Percentiles rank a stretch among this genome's conserved stretches.
Evolutionary conservation across 2,888 invertebrate genomes (phyloP).

Genomic region (Gandaritis pyraliata): DNA sequence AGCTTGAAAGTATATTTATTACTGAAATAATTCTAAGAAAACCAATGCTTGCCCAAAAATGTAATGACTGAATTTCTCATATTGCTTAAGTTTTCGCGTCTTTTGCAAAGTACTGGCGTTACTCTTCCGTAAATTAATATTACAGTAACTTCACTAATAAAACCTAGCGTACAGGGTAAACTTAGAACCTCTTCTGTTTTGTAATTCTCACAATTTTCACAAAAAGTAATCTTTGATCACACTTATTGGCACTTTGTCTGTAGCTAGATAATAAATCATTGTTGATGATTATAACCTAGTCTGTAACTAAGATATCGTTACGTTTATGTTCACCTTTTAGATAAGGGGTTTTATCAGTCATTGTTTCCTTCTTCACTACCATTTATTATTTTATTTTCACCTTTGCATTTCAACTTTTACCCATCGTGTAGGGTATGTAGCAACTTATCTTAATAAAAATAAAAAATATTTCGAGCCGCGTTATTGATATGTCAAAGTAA

Average conservation of each 20-base stretch:
- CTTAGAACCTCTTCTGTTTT: constrained; percentile 78
- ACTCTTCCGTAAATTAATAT: constrained; percentile 61
- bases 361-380: constrained; percentile 59
- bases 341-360: constrained; percentile 62
- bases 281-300: constrained; percentile 76
- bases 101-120: constrained; percentile 46
- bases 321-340: constrained; percentile 61
- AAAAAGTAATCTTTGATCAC: constrained; percentile 73
- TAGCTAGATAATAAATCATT: constrained; percentile 72
- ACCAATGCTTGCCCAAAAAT: constrained; percentile 72
- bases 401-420: constrained; percentile 67
- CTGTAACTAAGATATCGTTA: constrained; percentile 67
- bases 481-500: constrained; percentile 84
- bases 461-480: constrained; percentile 82
- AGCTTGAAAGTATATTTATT: constrained; percentile 41
- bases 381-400: constrained; percentile 55
- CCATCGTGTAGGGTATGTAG: constrained; percentile 80
- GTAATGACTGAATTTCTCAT: constrained; percentile 71
- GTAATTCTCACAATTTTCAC: constrained; percentile 77
- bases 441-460: constrained; percentile 70
- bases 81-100: constrained; percentile 56
- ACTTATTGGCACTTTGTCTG: constrained; percentile 77
- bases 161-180: constrained; percentile 84
- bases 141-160: constrained; percentile 74
- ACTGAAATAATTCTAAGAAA: constrained; percentile 61